Conservation (phyloP, 2,113 vertebrate genomes). For the Plestiodon gilberti region DNA sequence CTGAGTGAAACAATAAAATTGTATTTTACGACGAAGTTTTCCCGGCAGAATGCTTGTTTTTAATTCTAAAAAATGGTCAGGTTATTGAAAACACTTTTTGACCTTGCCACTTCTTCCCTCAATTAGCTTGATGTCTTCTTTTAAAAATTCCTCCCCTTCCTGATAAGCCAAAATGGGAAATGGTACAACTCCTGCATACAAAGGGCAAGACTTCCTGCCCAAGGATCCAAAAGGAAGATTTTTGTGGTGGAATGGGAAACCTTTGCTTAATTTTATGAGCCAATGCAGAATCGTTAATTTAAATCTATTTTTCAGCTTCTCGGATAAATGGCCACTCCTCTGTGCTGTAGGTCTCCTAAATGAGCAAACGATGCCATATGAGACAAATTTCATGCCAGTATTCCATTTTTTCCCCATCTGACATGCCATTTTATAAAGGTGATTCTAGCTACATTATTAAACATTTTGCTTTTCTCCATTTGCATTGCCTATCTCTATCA, state of each 20-base stretch:
- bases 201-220: not conserved
- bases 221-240: conserved; percentile 28
- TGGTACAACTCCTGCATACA: not conserved
- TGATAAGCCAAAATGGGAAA: conserved; percentile 4
- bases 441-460: conserved; percentile 44
- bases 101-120: not conserved
- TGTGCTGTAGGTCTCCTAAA: conserved; percentile 69
- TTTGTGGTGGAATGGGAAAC: conserved; percentile 52
- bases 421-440: conserved; percentile 24
- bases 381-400: conserved; percentile 37
- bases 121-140: not conserved
- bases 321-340: conserved; percentile 56
- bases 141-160: not conserved
- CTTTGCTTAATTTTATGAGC: conserved; percentile 69
- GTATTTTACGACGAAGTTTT: too few relatives aligned
- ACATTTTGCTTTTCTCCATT: conserved; percentile 27
- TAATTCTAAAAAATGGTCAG: not conserved
- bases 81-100: not conserved
- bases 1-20: too few relatives aligned
- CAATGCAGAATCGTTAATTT: conserved; percentile 65
- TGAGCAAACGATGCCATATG: conserved; percentile 46
- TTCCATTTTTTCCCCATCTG: conserved; percentile 39
- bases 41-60: too few relatives aligned
- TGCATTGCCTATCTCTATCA: conserved; percentile 3
- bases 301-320: conserved; percentile 59